Evolutionary conservation across 2,797 vertebrate genomes (phyloP), one percentile per base, ranked within the genome.

Genomic region (Rachycentron canadum): DNA sequence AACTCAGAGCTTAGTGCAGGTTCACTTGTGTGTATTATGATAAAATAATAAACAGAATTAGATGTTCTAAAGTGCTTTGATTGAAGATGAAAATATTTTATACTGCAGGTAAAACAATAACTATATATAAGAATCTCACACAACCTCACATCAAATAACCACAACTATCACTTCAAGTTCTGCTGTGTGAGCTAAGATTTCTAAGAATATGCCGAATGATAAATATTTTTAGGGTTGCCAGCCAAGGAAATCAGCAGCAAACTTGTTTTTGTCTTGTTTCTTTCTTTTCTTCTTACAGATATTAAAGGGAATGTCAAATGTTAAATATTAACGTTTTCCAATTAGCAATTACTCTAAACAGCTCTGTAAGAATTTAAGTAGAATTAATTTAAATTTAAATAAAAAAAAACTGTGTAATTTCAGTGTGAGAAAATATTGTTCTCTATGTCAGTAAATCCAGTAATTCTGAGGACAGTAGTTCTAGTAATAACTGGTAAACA

Each of bases 391-490:
- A n/a, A n/a, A n/a, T n/a, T 50, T 19, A 43, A 8, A 3, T 70
- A 59, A 28, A 36, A 45, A 50, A 62, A 49, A 64, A 72, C 17
- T 16, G 61, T 77, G 75, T 26, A 4, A 41, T 13, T 56, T 67
- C 3, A 17, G 32, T 34, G 26, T 58, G 50, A 59, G 49, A 78
- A 76, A 88, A 77, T 76, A 52, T 43, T 56, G 41, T 28, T 41
- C 50, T 86, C 83, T 87, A 77, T 91, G 69, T 76, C 7, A 2
- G 53, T 83, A 84, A 84, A n/a, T 90, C 83, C 34, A 0, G 50
- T 32, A n/a, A n/a, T n/a, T 23, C 30, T 55, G 17, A 67, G 43
- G 60, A 53, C 59, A 16, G 38, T 68, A 69, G 86, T 74, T 77
- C 69, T 9, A 43, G 5, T 55, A 57, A 52, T 64, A 85, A 81